Base-by-base conservation (phyloP, 2,888 invertebrate genomes). In the Sarcophaga rosellei region DNA sequence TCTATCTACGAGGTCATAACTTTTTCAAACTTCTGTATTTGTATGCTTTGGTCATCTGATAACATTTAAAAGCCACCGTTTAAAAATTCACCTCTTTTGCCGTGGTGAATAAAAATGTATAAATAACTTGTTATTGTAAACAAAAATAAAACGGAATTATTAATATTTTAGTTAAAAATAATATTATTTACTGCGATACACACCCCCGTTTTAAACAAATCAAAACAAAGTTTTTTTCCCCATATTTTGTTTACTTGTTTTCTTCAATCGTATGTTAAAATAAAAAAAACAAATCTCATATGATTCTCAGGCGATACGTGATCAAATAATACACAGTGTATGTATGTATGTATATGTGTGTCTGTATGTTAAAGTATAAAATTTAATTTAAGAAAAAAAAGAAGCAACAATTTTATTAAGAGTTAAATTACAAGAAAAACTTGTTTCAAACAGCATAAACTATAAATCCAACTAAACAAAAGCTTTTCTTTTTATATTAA, bases 351-450 rank as follows among this genome's bases (percentile, higher is more conserved):
- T 35, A 59, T 59, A 23, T 61, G n/a, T 65, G 21, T 23, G 15
- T 53, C 53, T 53, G 53, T 53, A 53, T 53, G 10, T 53, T 53
- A 53, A 63, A 12, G 25, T 12, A 1, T 23, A 12, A n/a, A 44
- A 12, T 66, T 44, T 20, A 21, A 1, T n/a, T 20, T 4, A 44
- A 66, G n/a, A 66, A 66, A 66, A n/a, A 3, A 45, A 66, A 66
- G 11, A 3, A 45, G 6, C 4, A 63, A 53, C 53, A 53, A 53
- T 53, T 15, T 15, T 17, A 61, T 61, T 17, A 66, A 66, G 62
- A 65, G 79, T 79, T 21, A 59, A 53, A 53, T 70, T 79, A 65
- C 84, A 84, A 76, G 84, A 80, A 84, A 84, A 80, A 84, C 84
- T 84, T 61, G 74, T 79, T 84, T 79, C 72, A 53, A 15, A 1